A percentile compares a stretch with the other conserved stretches of the same genome.
Conservation (phyloP, 2,113 vertebrate genomes). For the Gopherus evgoodei region DNA sequence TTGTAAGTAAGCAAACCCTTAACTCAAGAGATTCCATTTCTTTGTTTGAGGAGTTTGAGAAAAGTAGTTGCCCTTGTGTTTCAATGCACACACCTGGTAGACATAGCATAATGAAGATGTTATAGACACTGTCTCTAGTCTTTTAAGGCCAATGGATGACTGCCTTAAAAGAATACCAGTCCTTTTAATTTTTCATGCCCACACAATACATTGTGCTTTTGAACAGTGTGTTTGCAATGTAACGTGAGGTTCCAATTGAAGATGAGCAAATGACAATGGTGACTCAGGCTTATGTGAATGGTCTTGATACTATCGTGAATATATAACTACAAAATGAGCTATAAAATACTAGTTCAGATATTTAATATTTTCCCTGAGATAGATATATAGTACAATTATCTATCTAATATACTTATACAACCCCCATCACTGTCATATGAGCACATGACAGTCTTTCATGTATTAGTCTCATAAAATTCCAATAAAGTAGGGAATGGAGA, state of each 20-base stretch:
- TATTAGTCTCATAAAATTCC: neutral
- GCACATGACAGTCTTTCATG: neutral
- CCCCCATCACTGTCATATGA: neutral
- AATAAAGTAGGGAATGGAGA: neutral
- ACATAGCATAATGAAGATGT: slow-evolving; percentile 23
- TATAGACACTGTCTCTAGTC: neutral
- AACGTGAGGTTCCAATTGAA: slow-evolving; percentile 8
- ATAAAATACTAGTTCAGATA: neutral
- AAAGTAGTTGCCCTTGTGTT: slow-evolving; percentile 26
- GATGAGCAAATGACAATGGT: slow-evolving; percentile 4
- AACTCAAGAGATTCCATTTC: neutral
- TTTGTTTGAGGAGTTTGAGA: slow-evolving; percentile 3
- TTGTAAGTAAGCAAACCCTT: neutral
- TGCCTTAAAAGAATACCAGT: neutral
- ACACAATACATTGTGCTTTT: neutral
- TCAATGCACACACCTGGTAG: slow-evolving; percentile 6
- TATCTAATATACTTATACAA: neutral
- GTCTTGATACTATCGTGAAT: neutral
- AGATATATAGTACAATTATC: neutral
- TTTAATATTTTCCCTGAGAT: neutral
- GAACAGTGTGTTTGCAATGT: slow-evolving; percentile 9
- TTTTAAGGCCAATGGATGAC: slow-evolving; percentile 23
- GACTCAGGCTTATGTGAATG: neutral
- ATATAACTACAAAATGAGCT: neutral
- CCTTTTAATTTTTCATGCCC: slow-evolving; percentile 38